A percentile compares a stretch with the other conserved stretches of the same genome.
phyloP scores from a whole-genome alignment of 2,888 invertebrate genomes.

The Magallana nippona region DNA sequence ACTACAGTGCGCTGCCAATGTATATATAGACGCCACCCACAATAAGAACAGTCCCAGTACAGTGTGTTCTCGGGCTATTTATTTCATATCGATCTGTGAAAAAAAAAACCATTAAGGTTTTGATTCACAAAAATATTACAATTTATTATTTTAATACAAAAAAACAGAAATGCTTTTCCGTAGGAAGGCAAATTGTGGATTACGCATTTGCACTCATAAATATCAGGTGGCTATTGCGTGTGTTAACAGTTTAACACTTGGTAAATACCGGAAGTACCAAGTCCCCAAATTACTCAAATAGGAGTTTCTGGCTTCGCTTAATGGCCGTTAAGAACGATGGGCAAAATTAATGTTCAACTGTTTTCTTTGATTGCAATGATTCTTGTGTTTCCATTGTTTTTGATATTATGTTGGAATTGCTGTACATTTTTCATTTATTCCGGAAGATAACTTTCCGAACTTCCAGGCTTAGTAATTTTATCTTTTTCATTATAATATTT shows the following conservation, averaged over 20 bases:
- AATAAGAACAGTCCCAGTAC: too few species aligned
- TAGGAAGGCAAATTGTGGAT: background rate
- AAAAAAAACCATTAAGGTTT: too few species aligned
- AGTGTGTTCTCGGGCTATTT: too few species aligned
- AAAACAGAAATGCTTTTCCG: background rate
- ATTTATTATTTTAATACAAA: too few species aligned
- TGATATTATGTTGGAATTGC: slow-evolving; percentile 5
- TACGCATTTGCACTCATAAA: slow-evolving; percentile 27
- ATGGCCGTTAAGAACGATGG: slow-evolving; percentile 24
- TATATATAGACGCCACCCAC: too few species aligned
- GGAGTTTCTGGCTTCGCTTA: slow-evolving; percentile 19
- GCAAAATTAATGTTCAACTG: slow-evolving; percentile 8
- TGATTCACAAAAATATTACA: too few species aligned
- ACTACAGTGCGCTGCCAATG: too few species aligned
- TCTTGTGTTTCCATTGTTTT: slow-evolving; percentile 6
- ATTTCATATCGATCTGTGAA: too few species aligned
- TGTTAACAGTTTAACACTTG: background rate
- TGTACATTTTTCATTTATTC: slow-evolving; percentile 22
- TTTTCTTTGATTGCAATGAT: slow-evolving; percentile 21
- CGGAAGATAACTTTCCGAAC: slow-evolving; percentile 8
- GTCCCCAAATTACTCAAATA: background rate
- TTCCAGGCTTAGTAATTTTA: slow-evolving; percentile 13
- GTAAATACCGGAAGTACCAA: slow-evolving; percentile 18
- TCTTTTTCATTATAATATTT: background rate
- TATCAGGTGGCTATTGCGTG: slow-evolving; percentile 3